These are phyloP conservation scores for Egretta garzetta DNA, from an alignment of 2,113 vertebrate genomes.

Conservation along the genomic window DNA sequence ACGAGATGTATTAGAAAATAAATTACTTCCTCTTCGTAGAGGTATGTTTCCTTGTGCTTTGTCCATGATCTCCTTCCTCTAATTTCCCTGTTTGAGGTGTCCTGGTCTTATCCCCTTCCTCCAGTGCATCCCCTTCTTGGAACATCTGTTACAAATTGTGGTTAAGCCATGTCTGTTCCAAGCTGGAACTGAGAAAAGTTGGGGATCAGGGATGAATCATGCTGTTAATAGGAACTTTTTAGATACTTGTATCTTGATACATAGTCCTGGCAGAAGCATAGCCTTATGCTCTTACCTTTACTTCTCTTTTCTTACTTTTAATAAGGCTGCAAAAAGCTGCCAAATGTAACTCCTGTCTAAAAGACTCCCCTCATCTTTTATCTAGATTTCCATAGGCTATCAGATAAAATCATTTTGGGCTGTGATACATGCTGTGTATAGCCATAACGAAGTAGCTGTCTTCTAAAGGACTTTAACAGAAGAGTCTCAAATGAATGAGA, in stretches of 20 bases:
- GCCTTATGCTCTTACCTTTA: neutral
- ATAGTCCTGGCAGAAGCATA: neutral
- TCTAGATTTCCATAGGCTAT: neutral
- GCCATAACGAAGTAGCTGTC: neutral
- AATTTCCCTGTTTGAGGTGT: neutral
- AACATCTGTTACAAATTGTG: neutral
- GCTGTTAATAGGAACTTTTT: neutral
- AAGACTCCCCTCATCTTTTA: accelerated
- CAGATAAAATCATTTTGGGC: neutral
- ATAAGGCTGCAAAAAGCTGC: neutral
- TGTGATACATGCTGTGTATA: neutral
- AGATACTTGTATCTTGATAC: neutral
- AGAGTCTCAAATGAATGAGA: neutral
- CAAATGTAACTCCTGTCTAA: neutral
- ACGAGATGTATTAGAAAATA: slow-evolving; percentile 95
- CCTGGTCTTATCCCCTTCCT: neutral
- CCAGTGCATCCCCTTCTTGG: neutral
- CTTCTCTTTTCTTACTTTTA: neutral
- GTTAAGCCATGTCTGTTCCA: neutral
- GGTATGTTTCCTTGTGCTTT: slow-evolving; percentile 70
- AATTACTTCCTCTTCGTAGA: slow-evolving; percentile 92
- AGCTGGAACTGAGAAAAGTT: neutral
- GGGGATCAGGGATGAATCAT: neutral
- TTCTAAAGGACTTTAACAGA: neutral
- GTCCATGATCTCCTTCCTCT: neutral